A percentile compares a stretch with the other conserved stretches of the same genome.
These are phyloP conservation scores for Catagonus wagneri DNA, from an alignment of 2,113 vertebrate genomes.

Conservation along the genomic window DNA sequence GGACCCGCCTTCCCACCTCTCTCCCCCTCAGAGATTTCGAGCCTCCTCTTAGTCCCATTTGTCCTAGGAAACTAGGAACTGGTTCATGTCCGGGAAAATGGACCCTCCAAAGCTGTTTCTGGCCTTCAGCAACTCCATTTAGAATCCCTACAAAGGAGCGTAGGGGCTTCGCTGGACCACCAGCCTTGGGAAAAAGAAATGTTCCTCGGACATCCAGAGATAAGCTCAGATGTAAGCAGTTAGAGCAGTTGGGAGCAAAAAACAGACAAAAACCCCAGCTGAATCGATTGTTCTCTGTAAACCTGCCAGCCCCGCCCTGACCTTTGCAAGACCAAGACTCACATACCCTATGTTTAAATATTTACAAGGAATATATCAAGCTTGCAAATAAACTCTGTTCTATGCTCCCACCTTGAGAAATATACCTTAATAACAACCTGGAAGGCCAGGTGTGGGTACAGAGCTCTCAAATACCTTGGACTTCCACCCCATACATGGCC, in stretches of 20 bases:
- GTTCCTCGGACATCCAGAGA: not conserved
- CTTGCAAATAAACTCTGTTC: not conserved
- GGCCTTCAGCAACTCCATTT: not conserved
- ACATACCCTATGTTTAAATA: conserved; percentile 41
- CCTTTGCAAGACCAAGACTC: not conserved
- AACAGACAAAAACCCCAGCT: not conserved
- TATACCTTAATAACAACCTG: not conserved
- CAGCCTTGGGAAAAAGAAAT: not conserved
- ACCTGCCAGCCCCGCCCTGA: not conserved
- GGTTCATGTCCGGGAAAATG: not conserved
- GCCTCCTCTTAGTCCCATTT: not conserved
- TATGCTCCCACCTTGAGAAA: conserved; percentile 1
- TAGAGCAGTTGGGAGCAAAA: not conserved
- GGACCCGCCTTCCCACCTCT: not conserved
- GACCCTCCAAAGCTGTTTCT: not conserved
- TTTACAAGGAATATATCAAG: not conserved
- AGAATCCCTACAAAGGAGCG: not conserved
- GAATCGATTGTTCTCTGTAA: not conserved
- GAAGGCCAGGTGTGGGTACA: not conserved
- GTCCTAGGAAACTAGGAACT: not conserved
- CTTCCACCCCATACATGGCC: not conserved
- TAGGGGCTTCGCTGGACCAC: fast-evolving
- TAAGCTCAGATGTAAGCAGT: not conserved
- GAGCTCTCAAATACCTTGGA: not conserved
- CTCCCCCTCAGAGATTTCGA: not conserved